Conservation (phyloP, 37 sponge, comb jelly and placozoan genomes). For the Diacarnus erythraeanus region DNA sequence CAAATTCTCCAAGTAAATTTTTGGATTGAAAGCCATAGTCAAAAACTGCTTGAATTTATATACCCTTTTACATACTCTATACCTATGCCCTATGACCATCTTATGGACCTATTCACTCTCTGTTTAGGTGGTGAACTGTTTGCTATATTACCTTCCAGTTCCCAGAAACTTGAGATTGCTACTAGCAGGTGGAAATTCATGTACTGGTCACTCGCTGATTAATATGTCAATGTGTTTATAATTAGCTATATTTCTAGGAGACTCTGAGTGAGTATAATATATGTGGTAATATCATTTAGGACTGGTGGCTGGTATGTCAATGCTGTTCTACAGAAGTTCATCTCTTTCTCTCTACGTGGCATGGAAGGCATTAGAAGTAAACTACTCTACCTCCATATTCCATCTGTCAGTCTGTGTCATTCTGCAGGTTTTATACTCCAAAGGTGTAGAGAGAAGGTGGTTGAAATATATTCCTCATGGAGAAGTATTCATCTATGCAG, state of each 20-base stretch:
- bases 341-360: slow-evolving; percentile 46
- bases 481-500: not conserved
- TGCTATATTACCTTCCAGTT: not conserved
- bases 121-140: not conserved
- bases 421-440: not conserved
- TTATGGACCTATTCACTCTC: not conserved
- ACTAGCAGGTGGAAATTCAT: not conserved
- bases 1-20: too few species aligned
- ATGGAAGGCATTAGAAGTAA: slow-evolving; percentile 60
- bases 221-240: too few species aligned
- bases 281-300: slow-evolving; percentile 23
- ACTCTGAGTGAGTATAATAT: too few species aligned
- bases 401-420: not conserved
- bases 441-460: not conserved
- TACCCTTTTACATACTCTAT: not conserved
- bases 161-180: not conserved
- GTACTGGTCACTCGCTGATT: too few species aligned
- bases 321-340: slow-evolving; percentile 43
- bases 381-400: not conserved
- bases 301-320: slow-evolving; percentile 53
- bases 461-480: not conserved
- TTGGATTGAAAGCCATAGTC: too few species aligned
- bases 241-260: too few species aligned
- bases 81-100: not conserved
- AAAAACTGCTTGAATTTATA: not conserved